Base-by-base conservation (phyloP, 35 echinoderm and acorn worm genomes). In the Anneissia japonica region DNA sequence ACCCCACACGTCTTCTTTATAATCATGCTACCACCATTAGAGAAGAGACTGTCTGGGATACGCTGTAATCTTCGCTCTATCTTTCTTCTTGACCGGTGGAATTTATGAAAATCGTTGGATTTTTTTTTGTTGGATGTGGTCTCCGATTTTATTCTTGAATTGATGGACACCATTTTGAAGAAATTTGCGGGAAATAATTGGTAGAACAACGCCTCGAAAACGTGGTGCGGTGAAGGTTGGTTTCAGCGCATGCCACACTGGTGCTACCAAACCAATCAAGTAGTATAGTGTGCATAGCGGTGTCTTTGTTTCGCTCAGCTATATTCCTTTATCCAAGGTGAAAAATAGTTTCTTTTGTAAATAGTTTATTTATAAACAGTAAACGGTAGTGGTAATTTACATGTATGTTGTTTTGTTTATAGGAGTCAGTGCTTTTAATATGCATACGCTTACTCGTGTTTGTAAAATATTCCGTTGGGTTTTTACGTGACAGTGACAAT, bases 181-280 rank as follows among this genome's bases (percentile, higher is more conserved):
- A 64, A 19, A 12, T 12, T 23, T 64, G 21, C 51, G 11, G 51
- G 51, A 64, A 64, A 64, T 64, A 64, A 64, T 64, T 64, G 51
- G 51, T 64, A 64, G 51, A 64, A 64, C 51, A 64, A 64, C 51
- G 51, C 51, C 51, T 64, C 51, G 51, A 64, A 64, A 64, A 64
- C 51, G 51, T 64, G 51, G 51, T 64, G 51, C 26, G 51, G 51
- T 64, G 51, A 23, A 64, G 51, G 51, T 64, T 64, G 51, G 51
- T 64, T 64, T 64, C 51, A 64, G 51, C 51, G 51, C 51, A 64
- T 64, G 51, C 51, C 51, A 64, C 51, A 64, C 51, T 64, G 51
- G 51, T 64, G 51, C 51, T 64, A 64, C 51, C 5, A 64, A 19
- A 64, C 51, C 51, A 64, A 64, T 64, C 51, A 64, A 64, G 51